Evolutionary conservation across 2,113 vertebrate genomes (phyloP).

Genomic region (Aldabrachelys gigantea): DNA sequence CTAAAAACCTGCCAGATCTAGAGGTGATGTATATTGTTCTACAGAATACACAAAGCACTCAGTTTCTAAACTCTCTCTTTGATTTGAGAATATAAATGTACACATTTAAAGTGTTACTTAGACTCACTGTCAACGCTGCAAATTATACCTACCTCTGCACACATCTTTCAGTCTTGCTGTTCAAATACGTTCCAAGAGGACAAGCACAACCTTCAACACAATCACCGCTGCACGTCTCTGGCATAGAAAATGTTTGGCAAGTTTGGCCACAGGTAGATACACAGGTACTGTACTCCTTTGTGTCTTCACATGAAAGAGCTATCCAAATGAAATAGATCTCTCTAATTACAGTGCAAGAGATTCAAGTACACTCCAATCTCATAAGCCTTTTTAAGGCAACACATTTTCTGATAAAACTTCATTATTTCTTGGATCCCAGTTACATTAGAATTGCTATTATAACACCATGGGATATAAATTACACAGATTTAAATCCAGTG

Average conservation of each 20-base stretch:
- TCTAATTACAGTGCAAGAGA: conserved; percentile 37
- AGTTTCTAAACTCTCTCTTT: not conserved
- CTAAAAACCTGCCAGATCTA: not conserved
- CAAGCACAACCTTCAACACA: conserved; percentile 96
- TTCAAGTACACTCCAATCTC: not conserved
- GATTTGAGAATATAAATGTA: not conserved
- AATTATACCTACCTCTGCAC: conserved; percentile 78
- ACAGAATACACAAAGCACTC: not conserved
- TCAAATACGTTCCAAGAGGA: conserved; percentile 87
- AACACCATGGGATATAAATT: conserved; percentile 39
- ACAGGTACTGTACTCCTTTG: conserved; percentile 92
- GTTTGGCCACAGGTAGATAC: conserved; percentile 88
- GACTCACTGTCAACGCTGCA: not conserved
- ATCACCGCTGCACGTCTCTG: conserved; percentile 84
- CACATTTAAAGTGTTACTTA: not conserved
- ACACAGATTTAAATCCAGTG: conserved; percentile 44
- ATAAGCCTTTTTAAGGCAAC: not conserved
- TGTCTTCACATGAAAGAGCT: conserved; percentile 88
- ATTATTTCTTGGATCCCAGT: conserved; percentile 26
- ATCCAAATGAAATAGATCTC: conserved; percentile 47
- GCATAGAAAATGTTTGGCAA: conserved; percentile 86
- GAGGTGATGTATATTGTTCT: fast-evolving
- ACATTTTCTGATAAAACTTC: conserved; percentile 42
- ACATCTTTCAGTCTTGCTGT: conserved; percentile 84
- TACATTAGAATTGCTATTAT: conserved; percentile 54